Evolutionary conservation across 1,140 invertebrate genomes (phyloP).

Genomic region (Cydia strobilella): DNA sequence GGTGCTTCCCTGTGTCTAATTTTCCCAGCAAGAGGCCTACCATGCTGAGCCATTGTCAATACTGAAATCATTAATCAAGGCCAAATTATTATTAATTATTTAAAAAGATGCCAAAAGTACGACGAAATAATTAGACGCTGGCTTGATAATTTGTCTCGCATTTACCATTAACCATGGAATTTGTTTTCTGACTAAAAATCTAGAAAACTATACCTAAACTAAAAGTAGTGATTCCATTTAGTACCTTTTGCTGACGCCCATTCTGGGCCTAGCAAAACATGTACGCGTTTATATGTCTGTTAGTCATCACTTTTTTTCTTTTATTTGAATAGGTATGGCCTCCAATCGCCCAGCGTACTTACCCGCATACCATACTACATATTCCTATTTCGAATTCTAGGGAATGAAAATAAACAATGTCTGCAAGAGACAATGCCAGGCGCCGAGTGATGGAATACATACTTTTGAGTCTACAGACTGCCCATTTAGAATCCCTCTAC

Average conservation of each 20-base stretch:
- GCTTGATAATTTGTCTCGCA: not conserved
- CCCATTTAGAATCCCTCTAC: conserved; percentile 1
- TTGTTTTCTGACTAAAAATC: no score
- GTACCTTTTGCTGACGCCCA: not conserved
- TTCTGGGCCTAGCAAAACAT: not conserved
- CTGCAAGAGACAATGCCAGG: conserved; percentile 22
- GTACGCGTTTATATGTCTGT: not conserved
- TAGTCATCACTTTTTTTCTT: not conserved
- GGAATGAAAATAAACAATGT: conserved; percentile 21
- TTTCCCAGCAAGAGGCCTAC: conserved; percentile 59
- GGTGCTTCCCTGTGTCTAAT: conserved; percentile 54
- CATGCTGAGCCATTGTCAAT: conserved; percentile 72
- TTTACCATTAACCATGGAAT: not conserved
- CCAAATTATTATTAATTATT: conserved; percentile 49
- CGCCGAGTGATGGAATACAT: conserved; percentile 26
- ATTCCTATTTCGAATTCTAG: conserved; percentile 9
- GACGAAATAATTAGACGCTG: not conserved
- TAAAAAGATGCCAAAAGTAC: not conserved
- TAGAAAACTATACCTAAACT: no score
- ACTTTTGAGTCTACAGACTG: conserved; percentile 14
- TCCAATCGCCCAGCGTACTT: not conserved
- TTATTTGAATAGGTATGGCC: not conserved
- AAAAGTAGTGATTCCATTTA: not conserved
- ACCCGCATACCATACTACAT: conserved; percentile 8
- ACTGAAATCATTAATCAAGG: conserved; percentile 66